Percentiles rank a stretch among this genome's conserved stretches.
Conservation (phyloP, 1,140 invertebrate genomes). For the Drosophila kepulauana region DNA sequence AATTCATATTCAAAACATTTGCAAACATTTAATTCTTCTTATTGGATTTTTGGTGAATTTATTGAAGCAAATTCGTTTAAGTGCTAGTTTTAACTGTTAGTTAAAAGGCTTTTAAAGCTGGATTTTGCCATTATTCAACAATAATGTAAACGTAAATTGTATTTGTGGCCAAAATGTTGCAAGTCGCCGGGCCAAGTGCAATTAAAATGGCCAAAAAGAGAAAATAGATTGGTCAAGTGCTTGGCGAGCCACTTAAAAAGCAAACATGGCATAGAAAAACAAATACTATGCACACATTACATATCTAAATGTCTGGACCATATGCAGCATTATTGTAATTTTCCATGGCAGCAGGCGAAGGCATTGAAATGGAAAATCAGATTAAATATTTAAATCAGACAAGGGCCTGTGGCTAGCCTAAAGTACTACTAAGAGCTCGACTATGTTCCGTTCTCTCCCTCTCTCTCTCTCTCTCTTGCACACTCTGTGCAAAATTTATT, state of each 20-base stretch:
- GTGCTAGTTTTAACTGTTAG: neutral
- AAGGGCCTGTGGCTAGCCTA: slow-evolving; percentile 66
- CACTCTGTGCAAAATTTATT: slow-evolving; percentile 69
- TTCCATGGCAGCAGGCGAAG: slow-evolving; percentile 31
- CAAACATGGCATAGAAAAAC: slow-evolving; percentile 26
- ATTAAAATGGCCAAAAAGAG: slow-evolving; percentile 54
- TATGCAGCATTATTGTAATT: slow-evolving; percentile 52
- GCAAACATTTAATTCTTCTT: too few species aligned
- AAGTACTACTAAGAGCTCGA: slow-evolving; percentile 24
- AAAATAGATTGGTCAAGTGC: slow-evolving; percentile 31
- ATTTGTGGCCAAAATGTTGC: slow-evolving; percentile 38
- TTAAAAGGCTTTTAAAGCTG: neutral
- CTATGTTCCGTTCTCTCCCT: neutral
- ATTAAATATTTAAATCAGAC: slow-evolving; percentile 80
- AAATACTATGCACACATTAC: slow-evolving; percentile 4
- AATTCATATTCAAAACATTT: too few species aligned
- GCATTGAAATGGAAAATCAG: slow-evolving; percentile 75
- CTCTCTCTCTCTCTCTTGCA: neutral
- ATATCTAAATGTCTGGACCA: slow-evolving; percentile 16
- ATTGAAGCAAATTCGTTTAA: neutral
- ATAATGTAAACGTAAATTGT: slow-evolving; percentile 24
- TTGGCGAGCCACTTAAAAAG: slow-evolving; percentile 47
- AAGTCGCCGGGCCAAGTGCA: slow-evolving; percentile 40
- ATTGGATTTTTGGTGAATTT: neutral
- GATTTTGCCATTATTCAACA: slow-evolving; percentile 22